Percentiles rank a stretch among this genome's conserved stretches.
Conservation (phyloP, 1,140 invertebrate genomes). For the Cyphomyrmex costatus region DNA sequence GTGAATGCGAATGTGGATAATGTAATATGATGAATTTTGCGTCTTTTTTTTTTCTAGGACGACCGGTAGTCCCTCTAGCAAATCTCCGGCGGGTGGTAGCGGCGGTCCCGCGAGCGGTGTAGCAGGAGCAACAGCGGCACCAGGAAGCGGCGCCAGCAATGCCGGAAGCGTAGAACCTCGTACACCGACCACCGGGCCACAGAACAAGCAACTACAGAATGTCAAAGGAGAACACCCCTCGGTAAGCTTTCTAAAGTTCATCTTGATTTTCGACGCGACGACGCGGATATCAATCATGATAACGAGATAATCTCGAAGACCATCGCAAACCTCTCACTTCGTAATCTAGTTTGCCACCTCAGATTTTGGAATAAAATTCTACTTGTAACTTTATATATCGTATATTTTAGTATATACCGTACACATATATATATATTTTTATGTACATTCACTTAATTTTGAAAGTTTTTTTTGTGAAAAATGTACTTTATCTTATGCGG, state of each 20-base stretch:
- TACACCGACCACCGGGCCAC: slow-evolving; percentile 90
- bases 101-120: slow-evolving; percentile 76
- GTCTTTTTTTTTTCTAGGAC: slow-evolving; percentile 86
- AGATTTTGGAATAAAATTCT: neutral
- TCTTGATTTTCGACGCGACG: neutral
- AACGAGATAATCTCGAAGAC: slow-evolving; percentile 17
- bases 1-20: neutral
- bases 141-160: slow-evolving; percentile 79
- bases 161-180: slow-evolving; percentile 87
- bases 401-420: neutral
- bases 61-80: slow-evolving; percentile 90
- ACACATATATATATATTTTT: neutral
- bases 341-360: slow-evolving; percentile 63
- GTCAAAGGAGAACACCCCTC: slow-evolving; percentile 93
- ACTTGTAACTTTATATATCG: neutral
- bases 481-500: neutral
- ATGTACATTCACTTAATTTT: neutral
- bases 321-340: neutral
- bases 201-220: slow-evolving; percentile 92
- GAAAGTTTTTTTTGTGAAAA: neutral
- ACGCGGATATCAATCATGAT: neutral
- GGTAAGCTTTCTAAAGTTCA: slow-evolving; percentile 85
- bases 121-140: slow-evolving; percentile 86
- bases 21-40: neutral
- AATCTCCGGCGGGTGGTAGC: slow-evolving; percentile 89